Conservation (phyloP, 2,797 vertebrate genomes). For the Ctenopoma multispine region DNA sequence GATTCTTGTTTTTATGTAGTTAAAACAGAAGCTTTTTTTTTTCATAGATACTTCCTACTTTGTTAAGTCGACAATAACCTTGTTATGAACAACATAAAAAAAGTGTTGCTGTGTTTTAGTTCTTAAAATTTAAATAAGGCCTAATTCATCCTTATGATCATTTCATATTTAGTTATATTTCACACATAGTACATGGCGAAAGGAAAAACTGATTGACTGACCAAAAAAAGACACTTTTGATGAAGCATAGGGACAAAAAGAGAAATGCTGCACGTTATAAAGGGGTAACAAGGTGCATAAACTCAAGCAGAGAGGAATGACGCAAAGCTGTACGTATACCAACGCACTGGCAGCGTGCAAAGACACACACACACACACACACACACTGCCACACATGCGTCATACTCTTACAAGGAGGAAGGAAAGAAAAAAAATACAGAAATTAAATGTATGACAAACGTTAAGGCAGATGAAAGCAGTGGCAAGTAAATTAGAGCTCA, state of each 20-base stretch:
- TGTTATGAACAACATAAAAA: too few species aligned
- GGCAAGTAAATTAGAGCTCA: constrained; percentile 23
- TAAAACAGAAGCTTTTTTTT: too few species aligned
- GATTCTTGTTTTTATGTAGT: too few species aligned
- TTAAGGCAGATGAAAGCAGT: constrained; percentile 33
- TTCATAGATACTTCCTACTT: too few species aligned
- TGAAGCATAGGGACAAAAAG: neutral
- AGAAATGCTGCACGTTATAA: neutral
- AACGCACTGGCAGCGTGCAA: neutral
- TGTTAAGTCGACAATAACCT: too few species aligned
- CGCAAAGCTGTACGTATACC: constrained; percentile 2
- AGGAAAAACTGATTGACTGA: too few species aligned
- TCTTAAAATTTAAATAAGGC: too few species aligned
- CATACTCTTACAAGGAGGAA: constrained; percentile 31
- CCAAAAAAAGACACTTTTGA: neutral
- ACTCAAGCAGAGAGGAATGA: constrained; percentile 30
- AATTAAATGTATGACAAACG: constrained; percentile 2
- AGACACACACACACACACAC: constrained; percentile 2
- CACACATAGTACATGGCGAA: too few species aligned
- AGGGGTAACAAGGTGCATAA: neutral
- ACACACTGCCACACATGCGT: constrained; percentile 10
- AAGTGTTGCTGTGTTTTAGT: too few species aligned
- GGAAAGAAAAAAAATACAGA: neutral
- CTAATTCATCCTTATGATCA: too few species aligned
- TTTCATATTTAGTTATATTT: too few species aligned